These are phyloP conservation scores for Hecatera dysodea DNA, from an alignment of 2,888 invertebrate species.

Conservation along the genomic window DNA sequence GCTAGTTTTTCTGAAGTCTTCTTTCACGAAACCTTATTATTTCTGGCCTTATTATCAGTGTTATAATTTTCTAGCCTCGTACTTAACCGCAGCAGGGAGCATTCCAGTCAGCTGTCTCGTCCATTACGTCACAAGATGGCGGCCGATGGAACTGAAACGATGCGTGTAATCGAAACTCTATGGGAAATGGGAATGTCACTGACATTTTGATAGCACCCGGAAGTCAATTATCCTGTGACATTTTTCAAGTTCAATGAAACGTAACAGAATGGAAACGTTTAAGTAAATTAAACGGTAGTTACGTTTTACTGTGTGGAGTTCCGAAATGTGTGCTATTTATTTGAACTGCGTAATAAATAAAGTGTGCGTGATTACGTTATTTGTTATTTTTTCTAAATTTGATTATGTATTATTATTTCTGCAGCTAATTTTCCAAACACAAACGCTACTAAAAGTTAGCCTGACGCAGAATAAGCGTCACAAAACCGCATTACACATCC, in stretches of 20 bases:
- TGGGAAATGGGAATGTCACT: slow-evolving; percentile 40
- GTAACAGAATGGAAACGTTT: slow-evolving; percentile 29
- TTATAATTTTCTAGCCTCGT: slow-evolving; percentile 4
- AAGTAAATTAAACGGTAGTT: slow-evolving; percentile 20
- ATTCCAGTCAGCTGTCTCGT: slow-evolving; percentile 14
- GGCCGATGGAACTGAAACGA: slow-evolving; percentile 45
- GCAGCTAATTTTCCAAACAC: not conserved
- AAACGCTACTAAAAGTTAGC: not conserved
- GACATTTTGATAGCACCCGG: slow-evolving; percentile 35
- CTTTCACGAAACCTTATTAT: slow-evolving; percentile 6
- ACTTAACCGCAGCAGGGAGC: slow-evolving; percentile 9
- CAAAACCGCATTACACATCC: not conserved
- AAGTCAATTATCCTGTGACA: slow-evolving; percentile 35
- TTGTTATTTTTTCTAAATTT: not conserved
- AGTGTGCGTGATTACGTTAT: not conserved
- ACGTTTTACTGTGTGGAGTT: slow-evolving; percentile 19
- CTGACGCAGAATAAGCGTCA: not conserved
- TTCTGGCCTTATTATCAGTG: slow-evolving; percentile 5
- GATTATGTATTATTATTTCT: not conserved
- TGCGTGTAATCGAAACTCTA: slow-evolving; percentile 54
- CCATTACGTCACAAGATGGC: slow-evolving; percentile 55
- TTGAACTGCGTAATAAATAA: not conserved
- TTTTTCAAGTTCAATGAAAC: slow-evolving; percentile 39
- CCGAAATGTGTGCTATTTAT: not conserved
- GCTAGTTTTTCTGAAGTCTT: not conserved